These are phyloP conservation scores for Epinephelus malabaricus DNA, from an alignment of 2,797 vertebrate species.

Conservation along the genomic window DNA sequence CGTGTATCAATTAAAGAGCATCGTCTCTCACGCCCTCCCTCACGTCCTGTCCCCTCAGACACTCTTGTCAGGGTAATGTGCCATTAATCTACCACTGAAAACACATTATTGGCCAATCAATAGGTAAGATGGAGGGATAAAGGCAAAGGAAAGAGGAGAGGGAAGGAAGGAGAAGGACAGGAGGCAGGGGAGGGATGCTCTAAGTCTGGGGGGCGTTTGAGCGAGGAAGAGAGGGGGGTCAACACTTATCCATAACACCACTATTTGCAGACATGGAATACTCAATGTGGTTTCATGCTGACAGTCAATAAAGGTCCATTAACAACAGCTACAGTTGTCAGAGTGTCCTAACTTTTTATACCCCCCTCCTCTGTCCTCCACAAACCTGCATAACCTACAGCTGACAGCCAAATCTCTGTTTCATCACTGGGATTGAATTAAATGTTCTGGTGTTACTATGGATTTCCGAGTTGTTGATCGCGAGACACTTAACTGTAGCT, in stretches of 20 bases:
- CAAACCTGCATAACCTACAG: neutral
- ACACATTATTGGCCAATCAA: constrained; percentile 86
- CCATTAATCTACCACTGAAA: constrained; percentile 85
- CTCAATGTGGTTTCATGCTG: constrained; percentile 87
- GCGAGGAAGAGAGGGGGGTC: constrained; percentile 36
- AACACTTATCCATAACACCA: constrained; percentile 78
- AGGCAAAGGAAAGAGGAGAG: constrained; percentile 78
- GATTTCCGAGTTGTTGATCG: neutral
- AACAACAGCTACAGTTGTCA: constrained; percentile 86
- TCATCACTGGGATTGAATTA: neutral
- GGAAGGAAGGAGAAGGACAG: constrained; percentile 65
- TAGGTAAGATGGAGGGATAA: constrained; percentile 74
- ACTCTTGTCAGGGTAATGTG: constrained; percentile 85
- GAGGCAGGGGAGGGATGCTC: constrained; percentile 64
- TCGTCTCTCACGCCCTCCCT: constrained; percentile 73
- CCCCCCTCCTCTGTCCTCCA: neutral
- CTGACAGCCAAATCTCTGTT: neutral
- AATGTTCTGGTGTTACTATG: neutral
- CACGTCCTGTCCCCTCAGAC: constrained; percentile 81
- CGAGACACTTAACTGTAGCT: neutral
- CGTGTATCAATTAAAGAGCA: constrained; percentile 79
- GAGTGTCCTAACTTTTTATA: constrained; percentile 59
- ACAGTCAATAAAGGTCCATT: constrained; percentile 95
- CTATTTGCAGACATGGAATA: constrained; percentile 86
- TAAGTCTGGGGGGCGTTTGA: constrained; percentile 62